phyloP scores from a whole-genome alignment of 2,797 vertebrate species.

The Neomorphus geoffroyi region DNA sequence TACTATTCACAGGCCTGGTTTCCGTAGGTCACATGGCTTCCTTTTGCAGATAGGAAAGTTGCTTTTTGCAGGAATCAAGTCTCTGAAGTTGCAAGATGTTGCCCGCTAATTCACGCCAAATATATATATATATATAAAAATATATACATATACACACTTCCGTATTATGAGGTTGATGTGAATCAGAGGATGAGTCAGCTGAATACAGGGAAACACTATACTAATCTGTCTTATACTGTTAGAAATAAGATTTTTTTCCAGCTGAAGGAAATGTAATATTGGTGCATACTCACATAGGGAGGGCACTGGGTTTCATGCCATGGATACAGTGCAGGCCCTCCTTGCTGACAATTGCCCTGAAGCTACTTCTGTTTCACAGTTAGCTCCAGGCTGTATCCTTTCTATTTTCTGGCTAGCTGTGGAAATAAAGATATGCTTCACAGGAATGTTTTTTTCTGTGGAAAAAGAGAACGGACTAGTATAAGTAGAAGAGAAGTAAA shows the following conservation, averaged over 20 bases:
- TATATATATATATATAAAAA: no score
- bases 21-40: rapidly evolving
- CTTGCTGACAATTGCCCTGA: neutral
- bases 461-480: neutral
- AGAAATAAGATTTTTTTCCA: neutral
- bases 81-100: neutral
- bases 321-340: neutral
- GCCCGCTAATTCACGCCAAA: neutral
- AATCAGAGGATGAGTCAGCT: neutral
- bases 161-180: neutral
- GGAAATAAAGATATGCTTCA: neutral
- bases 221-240: neutral
- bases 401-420: neutral
- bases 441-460: neutral
- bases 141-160: no score
- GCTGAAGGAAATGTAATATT: neutral
- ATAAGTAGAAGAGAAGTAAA: neutral
- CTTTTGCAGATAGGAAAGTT: rapidly evolving
- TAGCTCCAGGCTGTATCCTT: neutral
- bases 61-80: neutral
- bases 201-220: neutral
- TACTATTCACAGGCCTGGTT: neutral
- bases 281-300: rapidly evolving
- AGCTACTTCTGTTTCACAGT: neutral
- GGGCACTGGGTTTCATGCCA: neutral